Evolutionary conservation across 2,888 invertebrate genomes (phyloP).

Genomic region (Hydrotaea diabolus): DNA sequence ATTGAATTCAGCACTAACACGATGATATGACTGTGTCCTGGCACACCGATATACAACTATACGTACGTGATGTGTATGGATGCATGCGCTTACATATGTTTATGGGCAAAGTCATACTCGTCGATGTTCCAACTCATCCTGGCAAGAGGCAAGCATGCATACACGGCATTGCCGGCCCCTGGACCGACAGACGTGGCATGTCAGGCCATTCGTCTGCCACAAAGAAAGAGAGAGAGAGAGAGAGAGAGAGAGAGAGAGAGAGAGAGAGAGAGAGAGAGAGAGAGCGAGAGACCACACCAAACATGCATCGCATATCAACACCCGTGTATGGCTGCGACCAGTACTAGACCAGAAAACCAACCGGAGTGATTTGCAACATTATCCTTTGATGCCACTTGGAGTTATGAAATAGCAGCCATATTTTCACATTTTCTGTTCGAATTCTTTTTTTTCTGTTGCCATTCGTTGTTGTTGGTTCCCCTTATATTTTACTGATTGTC

Average conservation of each 20-base stretch:
- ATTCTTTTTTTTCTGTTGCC: background rate
- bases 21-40: background rate
- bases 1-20: slow-evolving; percentile 22
- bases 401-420: slow-evolving; percentile 40
- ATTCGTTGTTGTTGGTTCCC: slow-evolving; percentile 54
- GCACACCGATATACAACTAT: background rate
- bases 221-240: no score
- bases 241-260: no score
- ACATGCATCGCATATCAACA: slow-evolving; percentile 45
- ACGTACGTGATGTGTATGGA: background rate
- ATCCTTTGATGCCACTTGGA: slow-evolving; percentile 43
- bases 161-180: background rate
- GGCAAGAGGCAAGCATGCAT: background rate
- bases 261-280: no score
- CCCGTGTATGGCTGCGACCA: slow-evolving; percentile 18
- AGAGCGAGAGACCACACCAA: slow-evolving; percentile 11
- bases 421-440: slow-evolving; percentile 29
- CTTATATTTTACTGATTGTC: slow-evolving; percentile 29
- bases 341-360: background rate
- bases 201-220: slow-evolving; percentile 8
- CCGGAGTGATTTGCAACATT: slow-evolving; percentile 54
- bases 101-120: no score
- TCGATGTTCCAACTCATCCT: background rate
- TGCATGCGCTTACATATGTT: slow-evolving; percentile 2
- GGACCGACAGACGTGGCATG: background rate